Conservation (phyloP, 2,113 vertebrate genomes). For the Trichechus manatus region DNA sequence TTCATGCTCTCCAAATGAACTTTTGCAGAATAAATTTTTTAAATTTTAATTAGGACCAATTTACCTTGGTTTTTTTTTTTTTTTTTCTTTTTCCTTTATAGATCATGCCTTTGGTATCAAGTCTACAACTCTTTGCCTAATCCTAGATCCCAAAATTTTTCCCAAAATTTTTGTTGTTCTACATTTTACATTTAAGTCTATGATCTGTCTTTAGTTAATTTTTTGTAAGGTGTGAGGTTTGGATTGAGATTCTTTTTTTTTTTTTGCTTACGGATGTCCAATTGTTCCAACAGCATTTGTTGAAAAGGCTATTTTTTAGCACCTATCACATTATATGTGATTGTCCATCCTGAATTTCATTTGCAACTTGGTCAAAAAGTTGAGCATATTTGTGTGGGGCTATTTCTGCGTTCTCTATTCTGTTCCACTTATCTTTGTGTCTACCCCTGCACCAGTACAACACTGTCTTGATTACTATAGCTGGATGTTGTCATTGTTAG, state of each 20-base stretch:
- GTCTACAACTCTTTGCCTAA: too few species aligned
- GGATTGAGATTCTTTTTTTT: background rate
- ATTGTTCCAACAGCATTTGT: background rate
- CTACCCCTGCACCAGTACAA: background rate
- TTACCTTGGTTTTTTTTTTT: background rate
- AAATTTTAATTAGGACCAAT: background rate
- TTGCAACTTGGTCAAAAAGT: background rate
- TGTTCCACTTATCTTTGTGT: background rate
- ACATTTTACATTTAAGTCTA: background rate
- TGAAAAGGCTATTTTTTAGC: background rate
- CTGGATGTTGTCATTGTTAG: background rate
- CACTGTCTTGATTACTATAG: background rate
- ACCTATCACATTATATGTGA: too few species aligned
- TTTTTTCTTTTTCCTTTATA: background rate
- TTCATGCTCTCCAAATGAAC: background rate
- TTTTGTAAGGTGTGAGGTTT: background rate
- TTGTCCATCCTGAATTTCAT: background rate
- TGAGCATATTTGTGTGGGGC: too few species aligned
- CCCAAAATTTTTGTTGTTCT: background rate
- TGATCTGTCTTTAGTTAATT: background rate
- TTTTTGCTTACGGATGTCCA: background rate
- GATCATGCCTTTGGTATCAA: background rate
- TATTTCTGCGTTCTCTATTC: background rate
- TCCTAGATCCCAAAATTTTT: background rate
- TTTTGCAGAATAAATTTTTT: slow-evolving; percentile 23